phyloP scores from a whole-genome alignment of 2,888 invertebrate genomes.

The Unio delphinus region DNA sequence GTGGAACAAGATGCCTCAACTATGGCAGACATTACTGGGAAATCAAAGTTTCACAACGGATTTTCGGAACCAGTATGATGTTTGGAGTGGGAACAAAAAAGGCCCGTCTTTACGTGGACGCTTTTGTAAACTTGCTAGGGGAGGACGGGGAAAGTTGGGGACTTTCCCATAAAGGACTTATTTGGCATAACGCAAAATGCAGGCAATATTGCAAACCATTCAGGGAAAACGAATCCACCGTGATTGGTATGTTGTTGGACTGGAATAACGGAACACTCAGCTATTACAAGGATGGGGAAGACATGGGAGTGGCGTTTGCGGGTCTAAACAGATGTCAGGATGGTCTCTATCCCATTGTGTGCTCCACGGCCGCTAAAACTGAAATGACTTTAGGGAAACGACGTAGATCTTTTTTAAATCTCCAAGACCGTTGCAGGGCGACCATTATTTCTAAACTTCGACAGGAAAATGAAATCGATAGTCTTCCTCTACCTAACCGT shows the following conservation, averaged over 20 bases:
- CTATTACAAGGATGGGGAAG: slow-evolving; percentile 81
- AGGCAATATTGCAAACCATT: slow-evolving; percentile 80
- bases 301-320: slow-evolving; percentile 81
- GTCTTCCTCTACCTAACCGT: slow-evolving; percentile 76
- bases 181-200: slow-evolving; percentile 80
- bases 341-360: slow-evolving; percentile 79
- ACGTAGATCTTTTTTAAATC: slow-evolving; percentile 78
- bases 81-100: slow-evolving; percentile 79
- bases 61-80: slow-evolving; percentile 85
- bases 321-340: slow-evolving; percentile 77
- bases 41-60: slow-evolving; percentile 76
- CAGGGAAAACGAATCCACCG: slow-evolving; percentile 80
- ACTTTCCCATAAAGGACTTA: slow-evolving; percentile 80
- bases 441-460: slow-evolving; percentile 76
- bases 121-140: slow-evolving; percentile 82
- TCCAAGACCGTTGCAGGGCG: slow-evolving; percentile 77
- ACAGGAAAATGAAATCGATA: slow-evolving; percentile 74
- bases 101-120: slow-evolving; percentile 78
- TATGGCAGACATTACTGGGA: slow-evolving; percentile 79
- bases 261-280: slow-evolving; percentile 79
- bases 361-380: slow-evolving; percentile 83
- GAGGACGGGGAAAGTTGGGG: slow-evolving; percentile 82
- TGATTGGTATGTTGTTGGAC: slow-evolving; percentile 80
- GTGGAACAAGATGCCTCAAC: slow-evolving; percentile 79
- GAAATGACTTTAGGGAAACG: slow-evolving; percentile 79